phyloP scores from a whole-genome alignment of 2,888 invertebrate genomes.

The Heliconius sara region DNA sequence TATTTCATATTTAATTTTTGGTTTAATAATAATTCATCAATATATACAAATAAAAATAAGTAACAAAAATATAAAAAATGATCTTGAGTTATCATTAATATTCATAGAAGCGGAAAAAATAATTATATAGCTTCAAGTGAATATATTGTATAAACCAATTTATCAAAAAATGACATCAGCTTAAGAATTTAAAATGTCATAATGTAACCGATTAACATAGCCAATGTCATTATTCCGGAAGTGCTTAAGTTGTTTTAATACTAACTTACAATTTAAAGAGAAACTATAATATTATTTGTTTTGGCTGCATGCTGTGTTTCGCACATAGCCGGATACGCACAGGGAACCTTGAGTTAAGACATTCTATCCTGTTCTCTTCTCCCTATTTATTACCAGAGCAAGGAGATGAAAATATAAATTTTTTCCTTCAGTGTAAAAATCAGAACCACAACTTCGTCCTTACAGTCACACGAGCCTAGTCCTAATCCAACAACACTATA shows the following conservation, averaged over 20 bases:
- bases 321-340: neutral
- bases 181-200: neutral
- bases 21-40: neutral
- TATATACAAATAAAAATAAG: neutral
- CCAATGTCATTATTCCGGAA: conserved; percentile 5
- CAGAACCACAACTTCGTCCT: too few relatives aligned
- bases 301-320: too few relatives aligned
- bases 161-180: neutral
- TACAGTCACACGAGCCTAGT: too few relatives aligned
- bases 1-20: neutral
- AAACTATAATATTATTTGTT: too few relatives aligned
- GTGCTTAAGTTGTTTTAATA: neutral
- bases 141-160: neutral
- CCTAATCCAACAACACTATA: too few relatives aligned
- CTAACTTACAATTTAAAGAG: too few relatives aligned
- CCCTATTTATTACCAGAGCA: too few relatives aligned
- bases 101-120: neutral
- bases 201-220: neutral
- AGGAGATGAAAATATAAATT: too few relatives aligned
- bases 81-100: neutral
- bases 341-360: neutral
- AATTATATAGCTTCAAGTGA: neutral
- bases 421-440: too few relatives aligned
- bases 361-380: too few relatives aligned
- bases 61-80: neutral